Evolutionary conservation across 2,113 vertebrate species (phyloP).

Genomic region (Varanus salvator): DNA sequence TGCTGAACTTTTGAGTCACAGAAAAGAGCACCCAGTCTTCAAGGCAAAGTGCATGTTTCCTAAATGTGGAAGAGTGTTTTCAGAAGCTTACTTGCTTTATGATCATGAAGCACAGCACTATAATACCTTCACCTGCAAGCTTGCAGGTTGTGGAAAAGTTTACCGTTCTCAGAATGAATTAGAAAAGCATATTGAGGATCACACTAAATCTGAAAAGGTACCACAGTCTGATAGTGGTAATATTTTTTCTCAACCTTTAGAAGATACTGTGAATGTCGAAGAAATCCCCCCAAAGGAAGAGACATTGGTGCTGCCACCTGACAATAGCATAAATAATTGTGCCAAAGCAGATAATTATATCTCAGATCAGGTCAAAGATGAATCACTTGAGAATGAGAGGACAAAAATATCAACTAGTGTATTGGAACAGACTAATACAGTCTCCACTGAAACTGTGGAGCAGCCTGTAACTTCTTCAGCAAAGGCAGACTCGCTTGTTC

Average conservation of each 20-base stretch:
- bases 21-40: slow-evolving; percentile 89
- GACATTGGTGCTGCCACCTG: slow-evolving; percentile 47
- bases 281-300: slow-evolving; percentile 69
- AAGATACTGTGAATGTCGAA: slow-evolving; percentile 55
- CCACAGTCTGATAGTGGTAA: slow-evolving; percentile 62
- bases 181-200: slow-evolving; percentile 86
- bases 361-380: slow-evolving; percentile 68
- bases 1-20: slow-evolving; percentile 88
- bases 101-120: slow-evolving; percentile 98
- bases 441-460: slow-evolving; percentile 55
- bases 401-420: slow-evolving; percentile 28
- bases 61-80: slow-evolving; percentile 93
- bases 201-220: slow-evolving; percentile 71
- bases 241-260: slow-evolving; percentile 57
- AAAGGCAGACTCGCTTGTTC: slow-evolving; percentile 67
- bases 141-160: slow-evolving; percentile 87
- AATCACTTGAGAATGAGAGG: slow-evolving; percentile 58
- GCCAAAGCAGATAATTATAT: slow-evolving; percentile 37
- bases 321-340: slow-evolving; percentile 49
- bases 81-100: slow-evolving; percentile 92
- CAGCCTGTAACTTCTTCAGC: slow-evolving; percentile 43
- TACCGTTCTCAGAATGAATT: slow-evolving; percentile 90
- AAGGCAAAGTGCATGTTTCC: slow-evolving; percentile 97
- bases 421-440: slow-evolving; percentile 47
- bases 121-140: slow-evolving; percentile 93